phyloP scores from a whole-genome alignment of 2,797 vertebrate species.

The Ctenopoma kingsleyae region DNA sequence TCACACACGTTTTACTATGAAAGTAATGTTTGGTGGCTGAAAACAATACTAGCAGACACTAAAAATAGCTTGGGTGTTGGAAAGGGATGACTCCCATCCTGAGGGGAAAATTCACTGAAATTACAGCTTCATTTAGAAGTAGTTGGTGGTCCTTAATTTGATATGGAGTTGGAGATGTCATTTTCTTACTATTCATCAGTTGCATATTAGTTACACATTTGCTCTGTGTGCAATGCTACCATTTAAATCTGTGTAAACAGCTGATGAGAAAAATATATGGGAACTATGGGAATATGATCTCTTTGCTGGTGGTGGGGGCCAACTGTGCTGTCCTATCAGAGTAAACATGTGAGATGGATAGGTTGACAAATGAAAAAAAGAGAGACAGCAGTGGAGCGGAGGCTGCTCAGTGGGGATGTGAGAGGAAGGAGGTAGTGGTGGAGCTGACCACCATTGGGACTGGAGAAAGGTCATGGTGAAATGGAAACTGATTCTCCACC shows the following conservation, averaged over 20 bases:
- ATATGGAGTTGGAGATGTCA: constrained; percentile 62
- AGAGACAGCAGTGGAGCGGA: constrained; percentile 69
- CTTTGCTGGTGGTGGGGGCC: constrained; percentile 77
- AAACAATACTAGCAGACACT: constrained; percentile 81
- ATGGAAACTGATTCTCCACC: constrained; percentile 89
- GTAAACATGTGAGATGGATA: constrained; percentile 80
- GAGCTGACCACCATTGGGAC: constrained; percentile 77
- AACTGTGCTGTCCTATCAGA: constrained; percentile 81
- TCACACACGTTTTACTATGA: constrained; percentile 77
- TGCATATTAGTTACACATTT: constrained; percentile 64
- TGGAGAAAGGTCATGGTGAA: constrained; percentile 87
- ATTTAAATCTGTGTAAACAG: constrained; percentile 74
- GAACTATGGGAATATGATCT: constrained; percentile 82
- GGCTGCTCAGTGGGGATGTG: constrained; percentile 77
- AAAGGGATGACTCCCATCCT: constrained; percentile 81
- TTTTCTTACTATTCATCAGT: constrained; percentile 66
- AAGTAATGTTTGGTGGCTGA: constrained; percentile 76
- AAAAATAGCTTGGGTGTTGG: constrained; percentile 82
- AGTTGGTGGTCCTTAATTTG: constrained; percentile 68
- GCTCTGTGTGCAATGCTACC: constrained; percentile 67
- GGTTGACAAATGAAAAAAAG: constrained; percentile 73
- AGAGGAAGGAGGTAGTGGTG: constrained; percentile 79
- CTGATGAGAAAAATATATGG: constrained; percentile 79
- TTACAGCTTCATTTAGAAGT: constrained; percentile 71
- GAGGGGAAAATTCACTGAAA: constrained; percentile 69